These are phyloP conservation scores for Rotaria sp. DNA, from an alignment of 2,888 invertebrate species.

Conservation along the genomic window DNA sequence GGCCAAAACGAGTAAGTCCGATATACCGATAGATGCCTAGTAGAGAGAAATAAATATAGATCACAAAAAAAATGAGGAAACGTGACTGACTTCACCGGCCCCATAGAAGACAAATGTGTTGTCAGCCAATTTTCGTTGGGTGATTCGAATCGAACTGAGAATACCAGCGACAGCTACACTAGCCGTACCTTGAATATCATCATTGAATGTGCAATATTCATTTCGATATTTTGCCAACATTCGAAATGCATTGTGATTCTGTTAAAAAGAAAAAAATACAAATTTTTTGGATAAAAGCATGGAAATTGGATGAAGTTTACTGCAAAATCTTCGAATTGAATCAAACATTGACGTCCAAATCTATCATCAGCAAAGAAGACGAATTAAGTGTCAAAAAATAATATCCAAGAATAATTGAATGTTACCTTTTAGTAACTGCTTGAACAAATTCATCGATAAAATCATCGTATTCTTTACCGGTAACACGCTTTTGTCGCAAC, in stretches of 20 bases:
- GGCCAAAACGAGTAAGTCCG: conserved; percentile 39
- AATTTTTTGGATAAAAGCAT: too few relatives aligned
- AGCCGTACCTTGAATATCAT: conserved; percentile 92
- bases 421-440: conserved; percentile 66
- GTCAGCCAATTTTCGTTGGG: conserved; percentile 72
- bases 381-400: too few relatives aligned
- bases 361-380: conserved; percentile 45
- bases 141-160: conserved; percentile 74
- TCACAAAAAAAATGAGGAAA: too few relatives aligned
- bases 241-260: conserved; percentile 75
- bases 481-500: conserved; percentile 72
- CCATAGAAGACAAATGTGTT: conserved; percentile 86
- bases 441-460: conserved; percentile 95
- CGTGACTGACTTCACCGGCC: conserved; percentile 66
- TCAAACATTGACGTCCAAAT: conserved; percentile 58
- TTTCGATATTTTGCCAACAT: conserved; percentile 80
- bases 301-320: too few relatives aligned
- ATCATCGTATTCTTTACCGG: conserved; percentile 77
- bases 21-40: conserved; percentile 68
- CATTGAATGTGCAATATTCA: conserved; percentile 88
- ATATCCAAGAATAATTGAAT: background rate
- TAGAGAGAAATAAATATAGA: background rate
- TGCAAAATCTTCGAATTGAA: conserved; percentile 94
- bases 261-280: too few relatives aligned
- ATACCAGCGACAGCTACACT: conserved; percentile 90